Evolutionary conservation across 2,113 vertebrate genomes (phyloP), one percentile per base, ranked within the genome.

Genomic region (Hypocryptadius cinnamomeus): DNA sequence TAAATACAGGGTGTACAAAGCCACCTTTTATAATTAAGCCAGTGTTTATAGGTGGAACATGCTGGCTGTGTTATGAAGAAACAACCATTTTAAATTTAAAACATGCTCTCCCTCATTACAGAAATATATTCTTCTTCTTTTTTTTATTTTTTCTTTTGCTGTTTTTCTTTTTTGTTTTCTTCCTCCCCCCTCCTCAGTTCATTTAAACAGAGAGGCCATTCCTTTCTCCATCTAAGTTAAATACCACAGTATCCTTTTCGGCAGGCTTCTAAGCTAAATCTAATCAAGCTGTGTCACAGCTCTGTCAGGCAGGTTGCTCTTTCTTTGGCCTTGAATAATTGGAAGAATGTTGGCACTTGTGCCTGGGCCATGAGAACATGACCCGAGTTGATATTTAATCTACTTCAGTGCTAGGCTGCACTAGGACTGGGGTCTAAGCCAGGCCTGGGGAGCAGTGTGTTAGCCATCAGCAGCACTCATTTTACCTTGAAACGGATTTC

Each of bases 361-460:
- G 97, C 96, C 94, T 96, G 92, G 97, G 88, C 97, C 97, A 96
- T 95, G 97, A 97, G 96, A 97, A 96, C 60, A 92, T 97, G 97
- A 97, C 95, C 96, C 70, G 90, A 77, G 89, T 90, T 97, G 97
- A 98, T 98, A 97, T 97, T 98, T 97, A 97, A 98, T 98, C 97
- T 97, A 95, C 95, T 97, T 90, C 94, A 95, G 96, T 96, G 97
- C 97, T 96, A 95, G 96, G 95, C 96, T 96, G 96, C 95, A 93
- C 90, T 85, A 85, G 96, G 94, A 47, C 95, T 84, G 78, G 93
- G 83, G 96, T 73, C 90, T 93, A 91, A 93, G 94, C 90, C 92
- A 93, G 94, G 90, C 93, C 92, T 96, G 7, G 51, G 96, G 93
- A 97, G 92, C 95, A 86, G 94, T 65, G 88, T 92, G 87, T 92